Evolutionary conservation across 2,797 vertebrate species (phyloP), one percentile per base, ranked within the genome.

Genomic region (Clamator glandarius): DNA sequence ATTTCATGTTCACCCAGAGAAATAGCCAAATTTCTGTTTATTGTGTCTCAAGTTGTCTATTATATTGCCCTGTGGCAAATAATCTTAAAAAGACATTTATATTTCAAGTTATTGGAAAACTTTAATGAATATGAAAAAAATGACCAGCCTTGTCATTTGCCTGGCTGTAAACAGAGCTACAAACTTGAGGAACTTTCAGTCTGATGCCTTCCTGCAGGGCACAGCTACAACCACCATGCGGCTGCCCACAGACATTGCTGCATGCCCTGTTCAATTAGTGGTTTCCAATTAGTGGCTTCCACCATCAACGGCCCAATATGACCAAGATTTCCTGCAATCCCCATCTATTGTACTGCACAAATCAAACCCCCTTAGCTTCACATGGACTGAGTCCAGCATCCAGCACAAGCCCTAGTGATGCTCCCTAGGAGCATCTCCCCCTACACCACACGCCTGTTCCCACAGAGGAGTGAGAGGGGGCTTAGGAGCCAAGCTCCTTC

Each of bases 241-340:
- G 21, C 21, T 42, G 9, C 9, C 26, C 50, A 15, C 33, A 5
- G 6, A 24, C 39, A 75, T 44, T 44, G 9, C 8, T 62, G 4
- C 0, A 0, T 15, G 18, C 2, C 19, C 12, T 35, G 20, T 8
- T 28, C 25, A 42, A 9, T 18, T 31, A n/a, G n/a, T n/a, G n/a
- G n/a, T n/a, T n/a, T n/a, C n/a, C n/a, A n/a, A n/a, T n/a, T n/a
- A n/a, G 8, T 25, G 36, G 11, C 20, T 83, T 85, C 58, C 15
- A 83, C 5, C 7, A 41, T 23, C 39, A 66, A 13, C 18, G 78
- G 20, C 19, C 7, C 16, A 51, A 14, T 1, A 1, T 15, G 23
- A n/a, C 26, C 4, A 4, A 7, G 31, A 35, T 36, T 84, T 42
- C 44, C 63, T 23, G 21, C 21, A 57, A 19, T 54, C 41, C 54